phyloP scores from a whole-genome alignment of 2,888 invertebrate species.

The Neoscelio sp. region DNA sequence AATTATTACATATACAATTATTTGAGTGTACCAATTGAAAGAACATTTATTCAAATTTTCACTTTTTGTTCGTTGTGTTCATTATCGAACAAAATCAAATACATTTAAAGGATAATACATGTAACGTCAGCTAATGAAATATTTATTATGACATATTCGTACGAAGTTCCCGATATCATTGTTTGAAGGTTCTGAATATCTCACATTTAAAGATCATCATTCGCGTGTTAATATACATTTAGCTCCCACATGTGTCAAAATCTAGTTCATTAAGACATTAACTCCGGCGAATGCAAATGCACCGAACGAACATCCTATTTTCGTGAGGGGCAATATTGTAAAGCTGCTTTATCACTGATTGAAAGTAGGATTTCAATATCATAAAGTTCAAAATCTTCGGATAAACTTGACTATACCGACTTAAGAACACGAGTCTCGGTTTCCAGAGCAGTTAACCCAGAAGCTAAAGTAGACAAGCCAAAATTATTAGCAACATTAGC shows the following conservation, averaged over 20 bases:
- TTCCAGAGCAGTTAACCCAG: slow-evolving; percentile 7
- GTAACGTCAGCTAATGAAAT: slow-evolving; percentile 17
- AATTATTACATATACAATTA: too few species aligned
- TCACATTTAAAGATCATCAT: slow-evolving; percentile 18
- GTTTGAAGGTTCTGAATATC: slow-evolving; percentile 34
- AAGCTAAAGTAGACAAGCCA: slow-evolving; percentile 24
- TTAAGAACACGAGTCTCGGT: neutral
- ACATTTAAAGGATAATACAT: slow-evolving; percentile 2
- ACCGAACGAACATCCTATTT: too few species aligned
- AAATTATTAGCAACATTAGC: slow-evolving; percentile 35
- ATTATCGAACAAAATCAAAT: neutral
- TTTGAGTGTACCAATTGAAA: too few species aligned
- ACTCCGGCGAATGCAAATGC: neutral
- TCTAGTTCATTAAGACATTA: neutral
- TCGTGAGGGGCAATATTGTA: neutral
- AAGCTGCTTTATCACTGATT: neutral
- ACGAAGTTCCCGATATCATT: slow-evolving; percentile 30
- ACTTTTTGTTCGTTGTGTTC: neutral
- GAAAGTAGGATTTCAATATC: slow-evolving; percentile 16
- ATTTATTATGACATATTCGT: slow-evolving; percentile 37
- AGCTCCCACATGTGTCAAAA: neutral
- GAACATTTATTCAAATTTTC: too few species aligned
- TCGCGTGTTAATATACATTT: slow-evolving; percentile 9
- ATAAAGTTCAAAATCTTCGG: slow-evolving; percentile 4
- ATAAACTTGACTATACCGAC: slow-evolving; percentile 10